Evolutionary conservation across 2,113 vertebrate genomes (phyloP), one percentile per base, ranked within the genome.

Genomic region (Dasyprocta punctata): DNA sequence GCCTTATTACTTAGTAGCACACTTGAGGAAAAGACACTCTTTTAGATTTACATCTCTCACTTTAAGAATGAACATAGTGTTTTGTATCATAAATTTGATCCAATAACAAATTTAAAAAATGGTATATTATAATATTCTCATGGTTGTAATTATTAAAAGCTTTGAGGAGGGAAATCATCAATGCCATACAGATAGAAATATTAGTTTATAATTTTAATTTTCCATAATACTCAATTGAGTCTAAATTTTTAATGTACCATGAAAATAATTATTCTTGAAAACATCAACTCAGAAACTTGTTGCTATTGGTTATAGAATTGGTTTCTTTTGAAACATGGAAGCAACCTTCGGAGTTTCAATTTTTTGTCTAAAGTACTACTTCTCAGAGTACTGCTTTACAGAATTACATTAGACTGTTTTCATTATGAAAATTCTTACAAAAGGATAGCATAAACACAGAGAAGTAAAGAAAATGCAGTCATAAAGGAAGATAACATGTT

Each of bases 131-230:
- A 90, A 92, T 22, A 12, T 9, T 56, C 9, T 94, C 65, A 56
- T 4, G 19, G 11, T 7, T 81, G 0, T 58, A 83, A 28, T 81
- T 84, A 47, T 17, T 90, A 58, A 67, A 0, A 86, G 3, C 3
- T 80, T 1, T 54, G 54, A 11, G 5, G 47, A 24, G 7, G 12
- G 77, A 65, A 28, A 36, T 60, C 5, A 82, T 67, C 2, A 54
- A 7, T 86, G 30, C 0, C 5, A 61, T 67, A 73, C 0, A 28
- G 30, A 88, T 60, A 90, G 24, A 90, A 63, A 81, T 80, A 82
- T 94, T 63, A 86, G 12, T 63, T 89, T 93, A 91, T 85, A 73
- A 83, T 41, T 93, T 96, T 60, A 89, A 89, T 65, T 52, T 33
- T 86, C 7, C 17, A 77, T 1, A 83, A 84, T 73, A 11, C 82